Percentiles rank a stretch among this genome's conserved stretches.
phyloP scores from a whole-genome alignment of 2,797 vertebrate species.

The Sebastes matsubarae region DNA sequence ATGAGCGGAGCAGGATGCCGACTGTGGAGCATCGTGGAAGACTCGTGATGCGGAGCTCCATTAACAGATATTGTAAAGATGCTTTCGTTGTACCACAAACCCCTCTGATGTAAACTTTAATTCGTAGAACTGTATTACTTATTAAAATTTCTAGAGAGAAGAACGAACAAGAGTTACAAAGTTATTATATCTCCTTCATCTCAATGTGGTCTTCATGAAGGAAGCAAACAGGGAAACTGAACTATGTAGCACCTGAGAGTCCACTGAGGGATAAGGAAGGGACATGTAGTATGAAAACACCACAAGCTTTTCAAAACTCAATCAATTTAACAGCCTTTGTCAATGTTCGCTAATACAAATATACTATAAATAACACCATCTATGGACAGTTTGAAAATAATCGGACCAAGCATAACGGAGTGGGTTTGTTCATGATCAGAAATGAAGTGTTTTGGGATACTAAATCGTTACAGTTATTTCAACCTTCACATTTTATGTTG shows the following conservation, averaged over 20 bases:
- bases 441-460: neutral
- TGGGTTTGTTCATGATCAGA: neutral
- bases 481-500: constrained; percentile 14
- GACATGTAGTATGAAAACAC: constrained; percentile 17
- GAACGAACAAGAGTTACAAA: neutral
- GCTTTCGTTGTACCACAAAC: neutral
- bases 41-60: constrained; percentile 5
- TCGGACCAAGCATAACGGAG: neutral
- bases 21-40: constrained; percentile 2
- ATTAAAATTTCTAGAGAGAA: neutral
- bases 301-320: constrained; percentile 20
- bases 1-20: neutral
- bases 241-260: constrained; percentile 21
- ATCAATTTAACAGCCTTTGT: neutral
- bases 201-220: neutral
- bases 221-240: neutral
- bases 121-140: neutral
- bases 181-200: neutral
- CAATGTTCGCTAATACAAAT: constrained; percentile 7
- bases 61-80: neutral
- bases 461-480: neutral
- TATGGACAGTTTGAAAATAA: neutral
- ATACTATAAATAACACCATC: constrained; percentile 22
- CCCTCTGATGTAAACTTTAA: constrained; percentile 8
- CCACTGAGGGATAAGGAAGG: neutral